Evolutionary conservation across 2,797 vertebrate species (phyloP), one percentile per base, ranked within the genome.

Genomic region (Thripadectes ignobilis): DNA sequence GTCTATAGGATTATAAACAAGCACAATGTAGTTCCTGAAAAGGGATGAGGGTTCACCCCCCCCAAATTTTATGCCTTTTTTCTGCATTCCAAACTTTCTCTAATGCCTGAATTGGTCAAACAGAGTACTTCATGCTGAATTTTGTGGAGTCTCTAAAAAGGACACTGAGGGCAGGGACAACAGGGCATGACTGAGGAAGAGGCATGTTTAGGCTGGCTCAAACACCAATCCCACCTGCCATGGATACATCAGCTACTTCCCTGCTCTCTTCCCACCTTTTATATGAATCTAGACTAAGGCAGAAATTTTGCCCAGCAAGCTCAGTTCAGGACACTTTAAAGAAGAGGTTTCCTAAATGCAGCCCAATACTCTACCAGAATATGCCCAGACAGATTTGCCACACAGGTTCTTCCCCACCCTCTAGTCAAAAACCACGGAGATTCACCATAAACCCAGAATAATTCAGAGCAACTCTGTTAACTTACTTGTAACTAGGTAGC

Each of bases 401-500:
- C 26, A 58, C 89, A 32, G 65, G 74, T 14, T 89, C 69, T 36
- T 74, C 72, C 79, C 94, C 71, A 85, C 14, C 24, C 45, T 51
- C 41, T 24, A 20, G 12, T 26, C 30, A 74, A 76, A 92, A 94
- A 92, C 36, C 72, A 49, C 68, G 67, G 73, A 92, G 24, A 62
- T 85, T 85, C 67, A 76, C 46, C 2, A 4, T 32, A 68, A 82
- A 79, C 84, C 39, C 46, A 13, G 49, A 92, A 75, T 27, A 92
- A 79, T 89, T 92, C 46, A 88, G 83, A 95, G 75, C 34, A 88
- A 68, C 49, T 89, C 65, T 74, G 75, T 94, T 79, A 90, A 98
- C 99, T 98, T 99, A 99, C 99, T 99, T 99, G 98, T 99, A 99
- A 97, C 99, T 99, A 93, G 99, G 99, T 85, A 99, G 98, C 97